These are phyloP conservation scores for Drosophila virilis DNA, from an alignment of 1,140 invertebrate species.

Conservation along the genomic window DNA sequence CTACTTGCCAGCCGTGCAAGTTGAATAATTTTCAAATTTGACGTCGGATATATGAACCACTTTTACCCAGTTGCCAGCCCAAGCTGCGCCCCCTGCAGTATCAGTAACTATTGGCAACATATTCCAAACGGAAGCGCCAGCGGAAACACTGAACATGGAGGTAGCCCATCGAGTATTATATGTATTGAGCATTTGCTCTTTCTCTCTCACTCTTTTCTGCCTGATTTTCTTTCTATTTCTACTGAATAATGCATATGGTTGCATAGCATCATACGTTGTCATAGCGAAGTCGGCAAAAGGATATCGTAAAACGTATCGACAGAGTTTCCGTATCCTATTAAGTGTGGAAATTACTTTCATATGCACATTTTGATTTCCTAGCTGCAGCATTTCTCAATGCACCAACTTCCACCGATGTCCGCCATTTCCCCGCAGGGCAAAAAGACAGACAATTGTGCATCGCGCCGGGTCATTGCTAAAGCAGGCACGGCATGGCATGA, in stretches of 20 bases:
- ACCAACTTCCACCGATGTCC: slow-evolving; percentile 15
- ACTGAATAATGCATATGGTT: slow-evolving; percentile 65
- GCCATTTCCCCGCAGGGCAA: slow-evolving; percentile 12
- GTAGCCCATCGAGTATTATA: slow-evolving; percentile 40
- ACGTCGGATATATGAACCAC: slow-evolving; percentile 66
- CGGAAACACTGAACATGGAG: slow-evolving; percentile 67
- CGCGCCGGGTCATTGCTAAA: not conserved
- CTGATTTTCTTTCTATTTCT: not conserved
- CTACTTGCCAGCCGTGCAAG: slow-evolving; percentile 58
- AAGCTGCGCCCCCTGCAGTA: slow-evolving; percentile 34
- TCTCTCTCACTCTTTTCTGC: slow-evolving; percentile 3
- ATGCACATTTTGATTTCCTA: slow-evolving; percentile 81
- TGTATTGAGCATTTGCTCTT: slow-evolving; percentile 41
- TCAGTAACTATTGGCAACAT: slow-evolving; percentile 55
- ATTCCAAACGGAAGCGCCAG: slow-evolving; percentile 65
- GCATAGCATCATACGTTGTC: slow-evolving; percentile 53
- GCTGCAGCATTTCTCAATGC: slow-evolving; percentile 49
- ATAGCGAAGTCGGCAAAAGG: slow-evolving; percentile 63
- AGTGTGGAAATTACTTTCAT: slow-evolving; percentile 80
- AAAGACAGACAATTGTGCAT: slow-evolving; percentile 20
- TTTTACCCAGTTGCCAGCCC: slow-evolving; percentile 11
- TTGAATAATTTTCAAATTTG: slow-evolving; percentile 81
- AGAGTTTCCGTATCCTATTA: slow-evolving; percentile 78
- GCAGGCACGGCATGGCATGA: slow-evolving; percentile 9
- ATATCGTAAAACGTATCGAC: slow-evolving; percentile 78